phyloP scores from a whole-genome alignment of 2,113 vertebrate genomes.

The Trematomus loennbergii region DNA sequence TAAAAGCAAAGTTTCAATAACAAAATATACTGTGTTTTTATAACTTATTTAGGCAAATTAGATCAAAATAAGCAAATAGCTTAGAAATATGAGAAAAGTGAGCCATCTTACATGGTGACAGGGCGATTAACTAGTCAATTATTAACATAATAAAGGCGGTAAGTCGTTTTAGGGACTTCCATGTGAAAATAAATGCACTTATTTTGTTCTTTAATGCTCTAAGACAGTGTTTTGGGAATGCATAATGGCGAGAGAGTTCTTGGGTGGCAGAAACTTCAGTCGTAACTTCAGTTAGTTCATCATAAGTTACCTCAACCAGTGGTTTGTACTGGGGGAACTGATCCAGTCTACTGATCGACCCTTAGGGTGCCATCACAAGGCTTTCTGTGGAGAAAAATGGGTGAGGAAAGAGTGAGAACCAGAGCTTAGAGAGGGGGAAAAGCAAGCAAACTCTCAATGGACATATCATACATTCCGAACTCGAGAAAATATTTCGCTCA shows the following conservation, averaged over 20 bases:
- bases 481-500: constrained; percentile 19
- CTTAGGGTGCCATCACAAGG: not conserved
- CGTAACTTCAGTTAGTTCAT: not conserved
- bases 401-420: constrained; percentile 23
- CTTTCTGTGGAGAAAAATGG: not conserved
- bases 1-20: too few species aligned
- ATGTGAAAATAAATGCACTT: too few species aligned
- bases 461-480: constrained; percentile 60
- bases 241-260: too few species aligned
- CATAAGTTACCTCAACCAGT: not conserved
- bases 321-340: not conserved
- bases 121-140: too few species aligned
- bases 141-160: too few species aligned
- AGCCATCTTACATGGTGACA: too few species aligned
- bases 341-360: not conserved
- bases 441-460: constrained; percentile 45
- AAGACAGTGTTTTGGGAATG: not conserved
- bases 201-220: not conserved
- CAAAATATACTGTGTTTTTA: too few species aligned
- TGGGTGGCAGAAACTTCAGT: not conserved
- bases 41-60: too few species aligned
- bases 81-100: too few species aligned
- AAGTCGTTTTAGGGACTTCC: too few species aligned
- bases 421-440: constrained; percentile 8
- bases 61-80: too few species aligned